These are phyloP conservation scores for Siderastrea radians DNA, from an alignment of 92 coral and sea anemone genomes.

Conservation along the genomic window DNA sequence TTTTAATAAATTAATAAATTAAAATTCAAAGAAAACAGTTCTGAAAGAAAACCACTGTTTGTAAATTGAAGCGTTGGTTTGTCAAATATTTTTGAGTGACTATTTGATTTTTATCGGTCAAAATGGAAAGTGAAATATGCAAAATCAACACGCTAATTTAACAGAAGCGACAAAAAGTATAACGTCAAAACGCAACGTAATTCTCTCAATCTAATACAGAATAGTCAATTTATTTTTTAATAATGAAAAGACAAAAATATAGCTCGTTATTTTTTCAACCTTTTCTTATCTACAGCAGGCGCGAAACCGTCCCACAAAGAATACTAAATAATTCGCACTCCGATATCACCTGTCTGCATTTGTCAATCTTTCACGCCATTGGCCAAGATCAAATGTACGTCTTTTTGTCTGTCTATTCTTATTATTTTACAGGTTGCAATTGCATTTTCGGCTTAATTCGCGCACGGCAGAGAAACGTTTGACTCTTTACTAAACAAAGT, in stretches of 20 bases:
- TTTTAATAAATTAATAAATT: neutral
- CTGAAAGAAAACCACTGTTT: neutral
- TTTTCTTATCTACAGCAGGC: constrained; percentile 13
- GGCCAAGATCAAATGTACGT: neutral
- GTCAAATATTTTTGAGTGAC: neutral
- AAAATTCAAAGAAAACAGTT: neutral
- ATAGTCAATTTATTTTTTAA: too few species aligned
- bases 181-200: neutral
- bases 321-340: neutral
- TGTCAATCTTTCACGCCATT: constrained; percentile 16
- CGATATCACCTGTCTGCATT: constrained; percentile 28
- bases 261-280: neutral
- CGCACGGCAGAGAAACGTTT: constrained; percentile 8
- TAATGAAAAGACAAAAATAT: neutral
- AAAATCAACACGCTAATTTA: neutral
- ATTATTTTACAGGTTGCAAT: constrained; percentile 1
- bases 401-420: neutral
- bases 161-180: neutral
- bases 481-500: neutral
- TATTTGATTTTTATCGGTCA: neutral
- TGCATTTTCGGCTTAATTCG: constrained; percentile 9
- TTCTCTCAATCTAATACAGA: neutral
- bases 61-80: neutral
- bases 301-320: neutral
- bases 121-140: neutral